Percentiles rank a stretch among this genome's conserved stretches.
phyloP scores from a whole-genome alignment of 2,797 vertebrate species.

The Rhinophrynus dorsalis region DNA sequence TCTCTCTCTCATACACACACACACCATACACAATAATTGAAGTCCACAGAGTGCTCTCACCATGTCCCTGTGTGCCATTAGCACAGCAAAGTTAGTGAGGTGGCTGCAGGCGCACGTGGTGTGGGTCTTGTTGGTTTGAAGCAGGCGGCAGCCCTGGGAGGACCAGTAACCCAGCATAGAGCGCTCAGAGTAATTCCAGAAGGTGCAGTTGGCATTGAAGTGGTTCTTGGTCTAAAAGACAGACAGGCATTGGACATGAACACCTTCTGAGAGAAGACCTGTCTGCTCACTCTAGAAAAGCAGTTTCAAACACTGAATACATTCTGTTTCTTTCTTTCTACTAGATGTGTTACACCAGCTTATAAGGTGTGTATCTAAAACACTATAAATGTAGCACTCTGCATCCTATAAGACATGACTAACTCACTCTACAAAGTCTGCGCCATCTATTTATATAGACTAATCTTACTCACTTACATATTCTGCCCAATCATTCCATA shows the following conservation, averaged over 20 bases:
- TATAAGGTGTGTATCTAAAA: too few relatives aligned
- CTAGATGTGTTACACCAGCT: not conserved
- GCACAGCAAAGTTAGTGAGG: conserved; percentile 92
- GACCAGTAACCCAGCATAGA: conserved; percentile 95
- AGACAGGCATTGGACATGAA: not conserved
- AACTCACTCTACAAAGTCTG: too few relatives aligned
- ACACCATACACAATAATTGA: too few relatives aligned
- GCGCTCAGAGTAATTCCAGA: conserved; percentile 96
- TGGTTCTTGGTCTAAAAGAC: conserved; percentile 81
- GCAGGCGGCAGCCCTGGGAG: conserved; percentile 87
- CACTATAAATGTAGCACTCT: too few relatives aligned
- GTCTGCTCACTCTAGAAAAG: not conserved
- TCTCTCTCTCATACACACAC: too few relatives aligned
- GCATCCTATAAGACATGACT: too few relatives aligned
- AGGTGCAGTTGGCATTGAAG: conserved; percentile 90
- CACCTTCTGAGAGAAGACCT: too few relatives aligned
- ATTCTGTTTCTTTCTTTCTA: not conserved
- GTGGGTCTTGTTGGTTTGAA: conserved; percentile 87
- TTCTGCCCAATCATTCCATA: too few relatives aligned
- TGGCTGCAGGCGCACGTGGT: conserved; percentile 93
- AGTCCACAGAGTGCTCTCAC: conserved; percentile 65
- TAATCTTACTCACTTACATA: too few relatives aligned
- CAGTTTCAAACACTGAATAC: too few relatives aligned
- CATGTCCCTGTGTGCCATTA: conserved; percentile 87
- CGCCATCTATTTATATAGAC: too few relatives aligned